These are phyloP conservation scores for Lindbergichthys nudifrons DNA, from an alignment of 2,797 vertebrate genomes.

Conservation along the genomic window DNA sequence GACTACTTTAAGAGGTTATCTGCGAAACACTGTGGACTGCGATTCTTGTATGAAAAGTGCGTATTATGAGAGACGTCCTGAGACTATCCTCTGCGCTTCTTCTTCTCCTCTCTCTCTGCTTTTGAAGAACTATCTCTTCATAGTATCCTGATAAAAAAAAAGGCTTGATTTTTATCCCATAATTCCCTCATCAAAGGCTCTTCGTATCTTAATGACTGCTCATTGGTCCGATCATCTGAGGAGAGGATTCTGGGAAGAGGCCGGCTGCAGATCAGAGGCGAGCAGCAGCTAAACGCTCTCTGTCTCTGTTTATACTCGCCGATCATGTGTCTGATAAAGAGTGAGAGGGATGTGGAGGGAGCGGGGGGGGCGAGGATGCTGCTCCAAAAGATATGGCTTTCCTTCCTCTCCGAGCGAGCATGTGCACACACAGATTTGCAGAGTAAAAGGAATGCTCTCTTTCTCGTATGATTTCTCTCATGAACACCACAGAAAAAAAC, in stretches of 20 bases:
- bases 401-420: conserved; percentile 76
- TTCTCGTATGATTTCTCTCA: conserved; percentile 38
- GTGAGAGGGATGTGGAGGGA: conserved; percentile 49
- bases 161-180: conserved; percentile 64
- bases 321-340: conserved; percentile 78
- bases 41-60: too few species aligned
- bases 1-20: too few species aligned
- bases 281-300: conserved; percentile 72
- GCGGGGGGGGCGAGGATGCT: conserved; percentile 51
- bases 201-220: conserved; percentile 78
- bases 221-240: conserved; percentile 66
- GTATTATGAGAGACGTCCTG: conserved; percentile 48
- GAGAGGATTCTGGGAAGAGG: conserved; percentile 73
- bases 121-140: conserved; percentile 72
- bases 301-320: conserved; percentile 77
- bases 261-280: conserved; percentile 74
- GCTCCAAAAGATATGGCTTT: conserved; percentile 78
- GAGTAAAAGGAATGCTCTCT: conserved; percentile 47
- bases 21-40: too few species aligned
- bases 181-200: conserved; percentile 77
- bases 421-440: conserved; percentile 52
- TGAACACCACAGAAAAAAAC: conserved; percentile 30
- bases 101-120: conserved; percentile 48
- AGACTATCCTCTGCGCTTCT: conserved; percentile 39
- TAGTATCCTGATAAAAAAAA: conserved; percentile 73